Base-by-base conservation (phyloP, 2,888 invertebrate species). In the Cheilosia grossa region DNA sequence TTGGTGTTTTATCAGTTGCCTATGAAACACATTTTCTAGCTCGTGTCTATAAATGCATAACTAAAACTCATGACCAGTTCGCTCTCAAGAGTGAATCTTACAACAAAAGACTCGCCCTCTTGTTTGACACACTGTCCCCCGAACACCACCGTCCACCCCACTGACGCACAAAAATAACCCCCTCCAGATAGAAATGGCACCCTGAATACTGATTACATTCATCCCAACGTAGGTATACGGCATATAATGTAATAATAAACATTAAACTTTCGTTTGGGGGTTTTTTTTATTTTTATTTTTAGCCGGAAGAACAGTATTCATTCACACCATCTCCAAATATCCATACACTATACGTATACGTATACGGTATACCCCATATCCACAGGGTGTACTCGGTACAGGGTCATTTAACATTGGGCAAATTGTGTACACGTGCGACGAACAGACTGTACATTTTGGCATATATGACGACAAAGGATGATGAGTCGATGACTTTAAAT, bases 351-450 rank as follows among this genome's bases (percentile, higher is more conserved):
- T 24, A 3, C 24, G 2, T 2, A 21, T 21, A 21, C 21, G 21
- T 21, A 1, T 19, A 13, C 21, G 1, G 21, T 21, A 1, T 19
- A 13, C 21, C 19, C 4, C 24, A 51, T 27, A 51, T 51, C 13
- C 49, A 24, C 15, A 51, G 51, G 10, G 24, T 21, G 13, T 51
- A 15, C 13, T 10, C n/a, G n/a, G 40, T 27, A n/a, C 42, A 61
- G 51, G 75, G 75, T 75, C 81, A 81, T 44, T 63, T 56, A 72
- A 40, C 59, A 66, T 33, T 42, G 53, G 77, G 53, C 64, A 82
- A 86, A 86, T 82, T 58, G 73, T 74, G 77, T 78, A 82, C 86
- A 86, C 86, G 86, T 86, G 86, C 82, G 77, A 73, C 42, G 49
- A 74, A 78, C 77, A 69, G 86, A 63, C 86, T 77, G 61, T 82